phyloP scores from a whole-genome alignment of 2,113 vertebrate species.

The Caracal caracal region DNA sequence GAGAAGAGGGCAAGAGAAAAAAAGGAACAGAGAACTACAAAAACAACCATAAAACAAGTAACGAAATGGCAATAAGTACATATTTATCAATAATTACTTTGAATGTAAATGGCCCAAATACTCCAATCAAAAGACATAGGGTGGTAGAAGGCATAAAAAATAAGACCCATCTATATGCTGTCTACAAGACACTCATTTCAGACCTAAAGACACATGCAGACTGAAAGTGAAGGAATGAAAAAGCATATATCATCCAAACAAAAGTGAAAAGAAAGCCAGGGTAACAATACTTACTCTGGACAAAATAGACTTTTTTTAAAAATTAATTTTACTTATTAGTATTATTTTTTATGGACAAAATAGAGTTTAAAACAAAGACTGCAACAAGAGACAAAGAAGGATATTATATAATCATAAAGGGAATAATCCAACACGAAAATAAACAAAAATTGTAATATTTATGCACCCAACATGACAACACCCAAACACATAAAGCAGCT shows the following conservation, averaged over 20 bases:
- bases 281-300: neutral
- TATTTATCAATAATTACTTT: neutral
- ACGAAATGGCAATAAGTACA: neutral
- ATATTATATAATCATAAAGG: neutral
- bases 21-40: neutral
- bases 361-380: neutral
- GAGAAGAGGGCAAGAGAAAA: neutral
- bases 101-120: neutral
- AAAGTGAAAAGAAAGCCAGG: neutral
- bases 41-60: neutral
- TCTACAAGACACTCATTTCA: neutral
- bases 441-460: neutral
- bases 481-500: neutral
- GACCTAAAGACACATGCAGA: neutral
- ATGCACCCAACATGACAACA: neutral
- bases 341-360: neutral
- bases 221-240: neutral
- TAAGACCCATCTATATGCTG: neutral
- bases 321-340: too few species aligned
- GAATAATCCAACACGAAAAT: neutral
- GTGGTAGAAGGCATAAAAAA: neutral
- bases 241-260: neutral
- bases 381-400: neutral
- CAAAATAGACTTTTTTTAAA: neutral
- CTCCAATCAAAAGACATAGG: neutral